Evolutionary conservation across 2,113 vertebrate species (phyloP).

Genomic region (Gorsachius goisagi): DNA sequence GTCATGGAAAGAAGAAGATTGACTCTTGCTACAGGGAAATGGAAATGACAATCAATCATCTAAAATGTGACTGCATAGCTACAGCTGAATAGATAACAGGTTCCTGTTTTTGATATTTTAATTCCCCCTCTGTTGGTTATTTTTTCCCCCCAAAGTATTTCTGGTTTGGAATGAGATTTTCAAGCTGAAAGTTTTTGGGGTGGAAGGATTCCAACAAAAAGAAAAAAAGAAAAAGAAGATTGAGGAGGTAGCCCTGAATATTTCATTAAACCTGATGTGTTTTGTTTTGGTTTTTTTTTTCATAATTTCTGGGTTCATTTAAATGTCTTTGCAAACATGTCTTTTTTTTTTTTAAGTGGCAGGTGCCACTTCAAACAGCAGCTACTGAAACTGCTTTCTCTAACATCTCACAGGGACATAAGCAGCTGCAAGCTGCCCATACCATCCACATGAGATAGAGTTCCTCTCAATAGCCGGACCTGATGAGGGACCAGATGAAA

Average conservation of each 20-base stretch:
- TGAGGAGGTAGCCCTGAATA: background rate
- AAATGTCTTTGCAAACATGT: background rate
- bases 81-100: background rate
- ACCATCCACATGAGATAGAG: background rate
- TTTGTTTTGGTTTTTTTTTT: background rate
- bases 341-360: background rate
- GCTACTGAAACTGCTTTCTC: background rate
- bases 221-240: background rate
- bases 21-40: background rate
- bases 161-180: background rate
- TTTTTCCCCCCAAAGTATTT: background rate
- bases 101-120: background rate
- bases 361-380: background rate
- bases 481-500: background rate
- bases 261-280: background rate
- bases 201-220: background rate
- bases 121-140: background rate
- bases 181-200: background rate
- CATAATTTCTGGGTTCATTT: background rate
- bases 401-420: background rate
- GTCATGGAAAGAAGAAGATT: background rate
- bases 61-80: background rate
- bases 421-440: background rate
- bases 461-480: background rate
- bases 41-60: background rate